Evolutionary conservation across 2,888 invertebrate genomes (phyloP), one percentile per base, ranked within the genome.

Genomic region (Caenorhabditis sulstoni): DNA sequence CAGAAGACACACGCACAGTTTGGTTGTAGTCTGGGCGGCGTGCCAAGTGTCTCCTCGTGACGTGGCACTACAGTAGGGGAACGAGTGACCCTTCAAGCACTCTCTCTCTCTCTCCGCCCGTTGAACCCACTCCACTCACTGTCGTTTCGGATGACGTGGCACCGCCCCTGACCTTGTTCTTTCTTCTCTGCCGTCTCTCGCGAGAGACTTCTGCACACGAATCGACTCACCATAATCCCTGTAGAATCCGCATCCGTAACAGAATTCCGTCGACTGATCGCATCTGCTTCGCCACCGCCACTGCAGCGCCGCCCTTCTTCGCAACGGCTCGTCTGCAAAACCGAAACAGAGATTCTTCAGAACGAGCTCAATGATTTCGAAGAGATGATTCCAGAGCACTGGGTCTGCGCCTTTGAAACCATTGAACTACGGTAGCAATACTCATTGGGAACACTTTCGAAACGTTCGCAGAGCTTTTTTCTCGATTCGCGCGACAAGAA

Each of bases 281-380:
- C 74, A 66, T 65, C 74, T 75, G 74, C 74, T 75, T 65, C 65
- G 66, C 64, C 71, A 71, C 71, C 71, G 71, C 71, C 71, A 71
- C 71, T 71, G 62, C 62, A 71, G 62, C 47, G 70, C 55, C 62
- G 71, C 71, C 71, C 49, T 64, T 61, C 55, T 20, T 71, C 64
- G 53, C 71, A 71, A 64, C 71, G 71, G 71, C 71, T 71, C 71
- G 71, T 71, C 71, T 71, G 71, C 9, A 71, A 71, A 12, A 47
- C 29, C 8, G 35, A 3, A 52, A 47, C n/a, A n/a, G n/a, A n/a
- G n/a, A n/a, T n/a, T n/a, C n/a, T n/a, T n/a, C n/a, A n/a, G n/a
- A n/a, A n/a, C n/a, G n/a, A n/a, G n/a, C n/a, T n/a, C n/a, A n/a
- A n/a, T n/a, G n/a, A n/a, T n/a, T n/a, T n/a, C n/a, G n/a, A n/a